These are phyloP conservation scores for Chaetorhynchus papuensis DNA, from an alignment of 2,113 vertebrate species.

Conservation along the genomic window DNA sequence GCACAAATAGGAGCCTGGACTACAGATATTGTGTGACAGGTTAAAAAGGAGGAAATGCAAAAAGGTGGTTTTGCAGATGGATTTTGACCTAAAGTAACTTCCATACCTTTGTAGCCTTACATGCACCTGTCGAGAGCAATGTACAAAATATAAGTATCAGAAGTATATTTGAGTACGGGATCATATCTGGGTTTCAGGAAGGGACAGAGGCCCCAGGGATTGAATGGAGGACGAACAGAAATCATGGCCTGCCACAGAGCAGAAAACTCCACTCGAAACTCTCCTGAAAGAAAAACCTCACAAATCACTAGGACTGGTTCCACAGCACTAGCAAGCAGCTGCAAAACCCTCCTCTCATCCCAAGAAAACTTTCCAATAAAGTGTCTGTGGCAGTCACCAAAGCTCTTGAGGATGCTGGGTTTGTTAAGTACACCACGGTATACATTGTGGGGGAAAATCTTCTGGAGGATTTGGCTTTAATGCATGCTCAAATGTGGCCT, in stretches of 20 bases:
- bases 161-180: neutral
- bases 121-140: neutral
- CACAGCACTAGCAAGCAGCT: neutral
- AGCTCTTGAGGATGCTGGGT: neutral
- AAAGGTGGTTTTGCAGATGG: neutral
- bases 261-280: neutral
- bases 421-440: neutral
- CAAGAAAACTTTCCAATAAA: neutral
- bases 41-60: neutral
- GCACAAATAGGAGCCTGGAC: neutral
- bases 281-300: neutral
- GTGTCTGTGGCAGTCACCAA: neutral
- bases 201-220: neutral
- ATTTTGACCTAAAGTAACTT: neutral
- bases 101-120: neutral
- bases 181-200: neutral
- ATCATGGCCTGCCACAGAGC: neutral
- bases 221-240: neutral
- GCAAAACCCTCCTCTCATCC: neutral
- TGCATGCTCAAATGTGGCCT: neutral
- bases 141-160: neutral
- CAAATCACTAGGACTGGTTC: neutral
- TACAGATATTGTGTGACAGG: neutral
- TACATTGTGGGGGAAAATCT: rapidly evolving
- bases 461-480: neutral